phyloP scores from a whole-genome alignment of 2,888 invertebrate genomes.

The Lasioglossum morio region DNA sequence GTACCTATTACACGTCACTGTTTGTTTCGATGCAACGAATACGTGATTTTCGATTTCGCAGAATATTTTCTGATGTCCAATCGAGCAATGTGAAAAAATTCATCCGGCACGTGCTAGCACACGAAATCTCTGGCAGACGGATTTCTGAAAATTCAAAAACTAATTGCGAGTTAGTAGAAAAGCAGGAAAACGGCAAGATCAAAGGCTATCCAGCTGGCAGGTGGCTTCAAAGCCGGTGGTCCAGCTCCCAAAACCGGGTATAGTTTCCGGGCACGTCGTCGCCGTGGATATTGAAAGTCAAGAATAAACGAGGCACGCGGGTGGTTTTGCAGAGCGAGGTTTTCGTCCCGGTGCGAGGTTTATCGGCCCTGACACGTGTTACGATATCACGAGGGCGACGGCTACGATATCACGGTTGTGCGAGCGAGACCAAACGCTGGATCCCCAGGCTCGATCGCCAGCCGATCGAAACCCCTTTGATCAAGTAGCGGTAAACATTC shows the following conservation, averaged over 20 bases:
- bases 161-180: not conserved
- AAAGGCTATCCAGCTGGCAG: not conserved
- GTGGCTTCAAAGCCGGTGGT: not conserved
- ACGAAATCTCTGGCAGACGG: not conserved
- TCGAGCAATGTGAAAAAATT: too few species aligned
- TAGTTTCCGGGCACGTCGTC: not conserved
- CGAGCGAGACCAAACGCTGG: conserved; percentile 54
- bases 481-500: conserved; percentile 80
- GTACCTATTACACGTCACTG: too few species aligned
- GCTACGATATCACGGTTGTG: conserved; percentile 36
- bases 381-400: conserved; percentile 27
- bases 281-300: conserved; percentile 27
- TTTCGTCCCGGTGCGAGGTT: conserved; percentile 42
- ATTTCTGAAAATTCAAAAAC: not conserved
- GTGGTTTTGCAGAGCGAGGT: not conserved
- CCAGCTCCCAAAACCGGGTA: not conserved
- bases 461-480: conserved; percentile 76
- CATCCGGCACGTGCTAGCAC: not conserved
- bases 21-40: too few species aligned
- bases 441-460: conserved; percentile 55
- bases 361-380: conserved; percentile 59
- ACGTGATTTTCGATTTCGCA: too few species aligned
- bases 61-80: too few species aligned
- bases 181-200: not conserved
- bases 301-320: conserved; percentile 26